Evolutionary conservation across 2,888 invertebrate genomes (phyloP).

Genomic region (Netelia virgata): DNA sequence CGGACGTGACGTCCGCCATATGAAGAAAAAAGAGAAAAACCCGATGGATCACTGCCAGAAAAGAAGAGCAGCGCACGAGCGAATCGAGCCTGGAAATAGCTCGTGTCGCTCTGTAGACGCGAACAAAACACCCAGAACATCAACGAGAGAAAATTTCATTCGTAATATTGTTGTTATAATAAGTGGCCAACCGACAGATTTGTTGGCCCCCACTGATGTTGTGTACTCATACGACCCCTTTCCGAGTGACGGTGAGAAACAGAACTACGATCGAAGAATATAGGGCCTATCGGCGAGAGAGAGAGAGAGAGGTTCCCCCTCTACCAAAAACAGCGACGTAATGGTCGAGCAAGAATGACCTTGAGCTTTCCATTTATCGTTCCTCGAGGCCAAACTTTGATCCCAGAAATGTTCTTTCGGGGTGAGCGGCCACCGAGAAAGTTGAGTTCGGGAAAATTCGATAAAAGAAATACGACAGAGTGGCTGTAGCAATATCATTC

Average conservation of each 20-base stretch:
- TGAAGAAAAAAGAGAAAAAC: conserved; percentile 50
- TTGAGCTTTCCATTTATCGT: conserved; percentile 46
- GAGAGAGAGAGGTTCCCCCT: conserved; percentile 7
- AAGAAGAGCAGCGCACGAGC: conserved; percentile 49
- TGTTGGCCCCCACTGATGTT: too few species aligned
- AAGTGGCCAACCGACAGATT: neutral
- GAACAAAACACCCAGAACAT: conserved; percentile 16
- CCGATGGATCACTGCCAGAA: conserved; percentile 70
- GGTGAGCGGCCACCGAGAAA: neutral
- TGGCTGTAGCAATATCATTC: neutral
- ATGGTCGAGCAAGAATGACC: conserved; percentile 36
- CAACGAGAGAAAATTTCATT: neutral
- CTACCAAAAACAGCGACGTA: neutral
- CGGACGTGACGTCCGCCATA: conserved; percentile 32
- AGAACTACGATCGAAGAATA: neutral
- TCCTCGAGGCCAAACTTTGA: conserved; percentile 28
- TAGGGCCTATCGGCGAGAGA: neutral
- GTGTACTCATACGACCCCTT: too few species aligned
- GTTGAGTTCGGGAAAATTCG: conserved; percentile 9
- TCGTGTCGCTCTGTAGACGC: conserved; percentile 35
- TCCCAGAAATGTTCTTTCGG: neutral
- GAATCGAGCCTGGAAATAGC: conserved; percentile 68
- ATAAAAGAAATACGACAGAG: neutral
- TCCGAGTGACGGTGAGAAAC: too few species aligned
- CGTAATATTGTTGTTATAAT: neutral